Percentiles rank a stretch among this genome's conserved stretches.
phyloP scores from a whole-genome alignment of 2,888 invertebrate genomes.

The Limenitis camilla region DNA sequence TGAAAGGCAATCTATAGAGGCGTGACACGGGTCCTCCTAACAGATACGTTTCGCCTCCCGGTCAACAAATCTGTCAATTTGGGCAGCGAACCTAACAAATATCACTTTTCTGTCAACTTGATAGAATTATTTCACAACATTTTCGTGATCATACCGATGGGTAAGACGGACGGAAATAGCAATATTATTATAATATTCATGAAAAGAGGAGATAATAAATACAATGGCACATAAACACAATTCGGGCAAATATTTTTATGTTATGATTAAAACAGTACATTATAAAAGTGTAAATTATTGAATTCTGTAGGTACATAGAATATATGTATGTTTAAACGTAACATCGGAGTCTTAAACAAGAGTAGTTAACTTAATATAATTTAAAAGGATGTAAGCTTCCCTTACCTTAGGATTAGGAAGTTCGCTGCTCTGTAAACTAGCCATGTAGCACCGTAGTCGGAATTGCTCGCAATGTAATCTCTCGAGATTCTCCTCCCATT shows the following conservation, averaged over 20 bases:
- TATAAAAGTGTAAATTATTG: conserved; percentile 76
- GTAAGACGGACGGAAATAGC: not conserved
- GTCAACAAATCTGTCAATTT: conserved; percentile 63
- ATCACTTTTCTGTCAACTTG: conserved; percentile 31
- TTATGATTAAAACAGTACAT: not conserved
- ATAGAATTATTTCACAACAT: conserved; percentile 22
- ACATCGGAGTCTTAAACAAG: not conserved
- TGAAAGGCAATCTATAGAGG: conserved; percentile 48
- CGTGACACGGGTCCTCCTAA: conserved; percentile 62
- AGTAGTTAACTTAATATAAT: not conserved
- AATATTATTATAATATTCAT: conserved; percentile 8
- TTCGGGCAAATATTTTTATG: not conserved
- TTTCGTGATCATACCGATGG: conserved; percentile 9
- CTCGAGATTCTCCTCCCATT: conserved; percentile 98
- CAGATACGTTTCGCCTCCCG: conserved; percentile 45
- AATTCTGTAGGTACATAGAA: too few relatives aligned
- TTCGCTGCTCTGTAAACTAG: conserved; percentile 95
- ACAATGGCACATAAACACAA: not conserved
- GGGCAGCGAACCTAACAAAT: conserved; percentile 46
- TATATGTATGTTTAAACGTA: not conserved
- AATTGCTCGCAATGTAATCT: conserved; percentile 97
- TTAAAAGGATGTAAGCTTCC: not conserved
- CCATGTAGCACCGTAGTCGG: conserved; percentile 96
- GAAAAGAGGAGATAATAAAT: not conserved
- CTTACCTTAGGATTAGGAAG: conserved; percentile 96